Conservation (phyloP, 1,140 invertebrate genomes). For the Aporrectodea caliginosa region DNA sequence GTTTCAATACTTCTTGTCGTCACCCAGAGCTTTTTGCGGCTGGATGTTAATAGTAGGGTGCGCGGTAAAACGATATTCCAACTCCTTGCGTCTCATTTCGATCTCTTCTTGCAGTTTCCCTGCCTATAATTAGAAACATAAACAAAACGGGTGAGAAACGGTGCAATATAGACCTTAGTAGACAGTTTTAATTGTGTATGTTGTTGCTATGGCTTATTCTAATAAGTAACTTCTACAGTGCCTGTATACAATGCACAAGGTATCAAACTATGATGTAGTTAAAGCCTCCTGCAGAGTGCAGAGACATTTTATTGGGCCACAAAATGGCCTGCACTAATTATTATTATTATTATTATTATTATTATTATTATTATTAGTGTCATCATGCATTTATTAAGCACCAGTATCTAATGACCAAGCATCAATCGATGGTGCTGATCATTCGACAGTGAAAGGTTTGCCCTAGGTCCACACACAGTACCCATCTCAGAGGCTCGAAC, state of each 20-base stretch:
- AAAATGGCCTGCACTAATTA: neutral
- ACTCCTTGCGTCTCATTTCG: slow-evolving; percentile 32
- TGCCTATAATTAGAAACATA: slow-evolving; percentile 33
- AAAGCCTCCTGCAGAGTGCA: no score
- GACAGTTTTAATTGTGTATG: neutral
- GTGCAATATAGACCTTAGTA: neutral
- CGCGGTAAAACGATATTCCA: slow-evolving; percentile 41
- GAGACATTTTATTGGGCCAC: neutral
- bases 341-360: slow-evolving; percentile 1
- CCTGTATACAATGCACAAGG: no score
- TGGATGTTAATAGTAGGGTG: slow-evolving; percentile 38
- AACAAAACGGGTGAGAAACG: neutral
- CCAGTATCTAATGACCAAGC: neutral
- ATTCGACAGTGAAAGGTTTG: neutral
- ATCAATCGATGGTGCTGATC: neutral
- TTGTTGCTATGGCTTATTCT: neutral
- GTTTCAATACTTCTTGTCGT: neutral
- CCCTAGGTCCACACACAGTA: neutral
- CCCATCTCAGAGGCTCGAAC: no score
- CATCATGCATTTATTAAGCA: neutral
- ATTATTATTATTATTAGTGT: slow-evolving; percentile 10
- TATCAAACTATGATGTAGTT: no score
- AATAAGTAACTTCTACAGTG: no score
- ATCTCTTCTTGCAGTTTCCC: slow-evolving; percentile 41
- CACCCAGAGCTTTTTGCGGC: neutral